These are phyloP conservation scores for Ctenopoma multispine DNA, from an alignment of 2,797 vertebrate species.

Conservation along the genomic window DNA sequence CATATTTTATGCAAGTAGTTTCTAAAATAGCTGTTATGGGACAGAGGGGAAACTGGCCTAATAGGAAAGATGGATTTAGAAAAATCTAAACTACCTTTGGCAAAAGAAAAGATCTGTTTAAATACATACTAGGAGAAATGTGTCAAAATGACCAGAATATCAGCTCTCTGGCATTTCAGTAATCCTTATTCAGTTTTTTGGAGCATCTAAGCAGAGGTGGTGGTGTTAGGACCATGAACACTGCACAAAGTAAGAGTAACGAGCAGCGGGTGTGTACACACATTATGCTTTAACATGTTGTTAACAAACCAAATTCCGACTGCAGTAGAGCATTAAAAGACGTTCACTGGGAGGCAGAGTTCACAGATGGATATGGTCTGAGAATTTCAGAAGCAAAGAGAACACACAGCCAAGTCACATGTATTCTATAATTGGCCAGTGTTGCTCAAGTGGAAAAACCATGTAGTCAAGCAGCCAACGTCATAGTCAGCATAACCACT, in stretches of 20 bases:
- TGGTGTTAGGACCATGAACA: no score
- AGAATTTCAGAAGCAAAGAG: conserved; percentile 31
- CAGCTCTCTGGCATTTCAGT: no score
- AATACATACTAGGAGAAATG: no score
- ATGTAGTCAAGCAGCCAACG: neutral
- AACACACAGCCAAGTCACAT: conserved; percentile 27
- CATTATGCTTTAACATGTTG: neutral
- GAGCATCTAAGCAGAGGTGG: no score
- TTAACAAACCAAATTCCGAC: neutral
- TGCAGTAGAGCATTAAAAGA: neutral
- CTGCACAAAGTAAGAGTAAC: neutral
- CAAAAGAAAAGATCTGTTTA: no score
- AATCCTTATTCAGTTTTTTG: no score
- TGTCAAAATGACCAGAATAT: no score
- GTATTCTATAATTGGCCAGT: neutral
- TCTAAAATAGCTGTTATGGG: no score
- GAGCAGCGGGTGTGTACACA: neutral
- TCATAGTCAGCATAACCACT: neutral
- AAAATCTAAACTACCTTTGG: no score
- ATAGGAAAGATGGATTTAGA: no score
- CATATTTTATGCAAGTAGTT: no score
- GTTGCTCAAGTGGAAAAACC: neutral
- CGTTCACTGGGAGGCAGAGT: neutral
- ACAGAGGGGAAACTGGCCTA: no score
- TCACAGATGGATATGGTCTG: neutral